These are phyloP conservation scores for Phasia obesa DNA, from an alignment of 2,888 invertebrate species.

Conservation along the genomic window DNA sequence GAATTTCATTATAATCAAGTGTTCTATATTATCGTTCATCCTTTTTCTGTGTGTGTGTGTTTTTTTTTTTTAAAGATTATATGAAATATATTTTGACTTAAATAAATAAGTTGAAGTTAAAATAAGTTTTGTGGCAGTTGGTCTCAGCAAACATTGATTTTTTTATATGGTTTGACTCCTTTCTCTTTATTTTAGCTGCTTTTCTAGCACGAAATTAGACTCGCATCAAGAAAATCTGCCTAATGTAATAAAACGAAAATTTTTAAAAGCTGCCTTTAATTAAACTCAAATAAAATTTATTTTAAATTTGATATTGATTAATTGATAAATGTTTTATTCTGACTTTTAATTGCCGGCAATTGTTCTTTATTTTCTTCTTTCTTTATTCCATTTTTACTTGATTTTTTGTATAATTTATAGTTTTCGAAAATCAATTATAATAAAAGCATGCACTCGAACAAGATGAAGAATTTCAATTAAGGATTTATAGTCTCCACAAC, in stretches of 20 bases:
- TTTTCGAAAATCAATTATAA: neutral
- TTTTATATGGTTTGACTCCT: no score
- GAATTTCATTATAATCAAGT: no score
- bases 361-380: slow-evolving; percentile 2
- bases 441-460: neutral
- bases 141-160: no score
- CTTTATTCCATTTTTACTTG: neutral
- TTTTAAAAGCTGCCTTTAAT: neutral
- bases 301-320: slow-evolving; percentile 29
- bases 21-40: no score
- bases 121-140: no score
- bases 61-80: no score
- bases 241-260: neutral
- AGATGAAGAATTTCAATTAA: neutral
- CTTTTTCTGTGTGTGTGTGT: no score
- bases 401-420: neutral
- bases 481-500: slow-evolving; percentile 44
- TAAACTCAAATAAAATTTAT: neutral
- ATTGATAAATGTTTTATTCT: slow-evolving; percentile 10
- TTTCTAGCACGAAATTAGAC: no score
- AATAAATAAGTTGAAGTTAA: no score
- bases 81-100: no score
- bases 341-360: slow-evolving; percentile 23
- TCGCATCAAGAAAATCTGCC: no score
- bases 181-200: no score